Evolutionary conservation across 2,113 vertebrate genomes (phyloP).

Genomic region (Halichoeres trimaculatus): DNA sequence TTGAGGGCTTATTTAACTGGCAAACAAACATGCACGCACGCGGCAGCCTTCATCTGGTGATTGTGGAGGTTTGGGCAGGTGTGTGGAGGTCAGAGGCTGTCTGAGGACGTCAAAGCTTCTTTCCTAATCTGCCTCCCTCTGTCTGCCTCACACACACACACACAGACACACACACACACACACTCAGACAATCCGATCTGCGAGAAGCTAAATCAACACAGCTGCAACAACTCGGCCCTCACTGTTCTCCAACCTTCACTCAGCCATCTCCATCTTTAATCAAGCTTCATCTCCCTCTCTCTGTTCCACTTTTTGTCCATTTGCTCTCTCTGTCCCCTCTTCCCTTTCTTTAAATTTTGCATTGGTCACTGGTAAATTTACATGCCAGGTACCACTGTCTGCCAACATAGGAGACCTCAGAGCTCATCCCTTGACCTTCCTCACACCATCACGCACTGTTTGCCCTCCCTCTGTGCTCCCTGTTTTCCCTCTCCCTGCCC

Average conservation of each 20-base stretch:
- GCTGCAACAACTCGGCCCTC: slow-evolving; percentile 70
- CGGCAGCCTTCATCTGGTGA: slow-evolving; percentile 55
- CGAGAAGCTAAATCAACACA: slow-evolving; percentile 76
- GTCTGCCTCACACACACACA: not conserved
- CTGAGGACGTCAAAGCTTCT: slow-evolving; percentile 34
- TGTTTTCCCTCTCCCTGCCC: slow-evolving; percentile 41
- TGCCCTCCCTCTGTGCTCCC: slow-evolving; percentile 8
- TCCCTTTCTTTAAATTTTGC: slow-evolving; percentile 48
- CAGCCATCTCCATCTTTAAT: slow-evolving; percentile 54
- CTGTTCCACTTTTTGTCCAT: slow-evolving; percentile 42
- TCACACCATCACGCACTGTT: slow-evolving; percentile 23
- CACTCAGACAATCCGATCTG: slow-evolving; percentile 39
- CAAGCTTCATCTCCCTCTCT: slow-evolving; percentile 53
- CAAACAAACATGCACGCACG: slow-evolving; percentile 25
- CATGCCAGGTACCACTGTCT: slow-evolving; percentile 17
- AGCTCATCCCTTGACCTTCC: slow-evolving; percentile 22
- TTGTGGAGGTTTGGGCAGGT: slow-evolving; percentile 68
- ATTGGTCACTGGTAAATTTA: slow-evolving; percentile 55
- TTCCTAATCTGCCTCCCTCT: not conserved
- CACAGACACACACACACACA: slow-evolving; percentile 6
- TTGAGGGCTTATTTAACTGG: slow-evolving; percentile 45
- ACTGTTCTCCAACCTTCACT: slow-evolving; percentile 48
- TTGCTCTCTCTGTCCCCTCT: slow-evolving; percentile 35
- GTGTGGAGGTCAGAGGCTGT: slow-evolving; percentile 50
- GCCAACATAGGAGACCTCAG: slow-evolving; percentile 25